These are phyloP conservation scores for Protonemura montana DNA, from an alignment of 2,888 invertebrate genomes.

Conservation along the genomic window DNA sequence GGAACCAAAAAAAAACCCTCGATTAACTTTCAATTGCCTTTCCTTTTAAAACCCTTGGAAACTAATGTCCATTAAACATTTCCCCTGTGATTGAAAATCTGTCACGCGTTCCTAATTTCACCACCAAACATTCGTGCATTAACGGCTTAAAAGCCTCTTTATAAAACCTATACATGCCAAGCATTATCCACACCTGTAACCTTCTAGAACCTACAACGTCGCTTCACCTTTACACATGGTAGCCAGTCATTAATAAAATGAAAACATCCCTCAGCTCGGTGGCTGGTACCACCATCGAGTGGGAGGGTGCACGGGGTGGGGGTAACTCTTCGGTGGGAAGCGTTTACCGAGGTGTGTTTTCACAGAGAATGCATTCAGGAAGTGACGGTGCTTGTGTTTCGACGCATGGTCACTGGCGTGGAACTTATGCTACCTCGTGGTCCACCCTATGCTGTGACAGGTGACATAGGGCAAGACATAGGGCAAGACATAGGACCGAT, in stretches of 20 bases:
- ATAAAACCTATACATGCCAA: not conserved
- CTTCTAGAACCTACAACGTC: constrained; percentile 7
- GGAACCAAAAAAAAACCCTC: not conserved
- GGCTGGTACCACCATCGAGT: constrained; percentile 15
- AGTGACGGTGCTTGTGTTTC: not conserved
- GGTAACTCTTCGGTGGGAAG: not conserved
- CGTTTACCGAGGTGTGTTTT: not conserved
- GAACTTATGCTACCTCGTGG: too few species aligned
- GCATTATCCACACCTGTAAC: constrained; percentile 28
- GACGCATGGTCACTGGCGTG: too few species aligned
- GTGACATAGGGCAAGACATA: too few species aligned
- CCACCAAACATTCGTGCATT: not conserved
- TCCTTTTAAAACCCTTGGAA: not conserved
- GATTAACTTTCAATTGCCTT: not conserved
- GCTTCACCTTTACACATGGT: constrained; percentile 27
- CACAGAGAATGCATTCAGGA: not conserved
- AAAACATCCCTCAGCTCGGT: constrained; percentile 40
- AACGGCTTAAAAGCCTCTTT: constrained; percentile 33
- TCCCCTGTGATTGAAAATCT: not conserved
- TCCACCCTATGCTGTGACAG: too few species aligned
- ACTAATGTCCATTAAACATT: not conserved
- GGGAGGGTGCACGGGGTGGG: too few species aligned
- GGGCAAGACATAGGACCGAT: too few species aligned
- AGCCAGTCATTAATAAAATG: constrained; percentile 43
- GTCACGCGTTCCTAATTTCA: not conserved